A percentile compares a stretch with the other conserved stretches of the same genome.
Conservation (phyloP, 2,113 vertebrate species). For the Oncorhynchus masou region DNA sequence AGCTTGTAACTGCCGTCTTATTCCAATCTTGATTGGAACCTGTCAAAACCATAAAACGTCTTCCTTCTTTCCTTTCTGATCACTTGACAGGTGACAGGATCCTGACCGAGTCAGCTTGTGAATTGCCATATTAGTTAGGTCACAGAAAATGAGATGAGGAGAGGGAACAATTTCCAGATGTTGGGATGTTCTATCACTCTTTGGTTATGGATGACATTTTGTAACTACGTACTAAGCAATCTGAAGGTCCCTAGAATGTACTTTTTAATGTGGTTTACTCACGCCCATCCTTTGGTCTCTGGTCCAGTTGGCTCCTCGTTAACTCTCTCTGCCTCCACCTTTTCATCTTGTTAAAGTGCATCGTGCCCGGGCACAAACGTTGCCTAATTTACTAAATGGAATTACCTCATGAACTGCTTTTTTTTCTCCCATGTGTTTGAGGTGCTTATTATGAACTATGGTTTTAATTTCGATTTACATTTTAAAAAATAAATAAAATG, state of each 20-base stretch:
- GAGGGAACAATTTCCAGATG: not conserved
- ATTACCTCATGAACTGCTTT: slow-evolving; percentile 40
- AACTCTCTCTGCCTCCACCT: not conserved
- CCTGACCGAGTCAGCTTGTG: too few relatives aligned
- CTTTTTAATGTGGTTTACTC: not conserved
- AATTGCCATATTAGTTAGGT: too few relatives aligned
- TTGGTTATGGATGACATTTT: not conserved
- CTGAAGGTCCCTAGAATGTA: not conserved
- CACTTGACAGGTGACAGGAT: too few relatives aligned
- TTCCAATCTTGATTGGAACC: too few relatives aligned
- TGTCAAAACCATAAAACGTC: too few relatives aligned
- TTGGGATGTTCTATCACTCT: not conserved
- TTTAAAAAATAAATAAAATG: not conserved
- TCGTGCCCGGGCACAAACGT: slow-evolving; percentile 25
- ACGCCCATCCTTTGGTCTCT: not conserved
- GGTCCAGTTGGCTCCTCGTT: slow-evolving; percentile 14
- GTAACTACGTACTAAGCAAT: not conserved
- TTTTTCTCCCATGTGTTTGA: slow-evolving; percentile 25
- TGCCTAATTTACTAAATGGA: slow-evolving; percentile 53
- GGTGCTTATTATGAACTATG: slow-evolving; percentile 39
- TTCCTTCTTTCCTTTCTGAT: too few relatives aligned
- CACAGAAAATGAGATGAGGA: too few relatives aligned
- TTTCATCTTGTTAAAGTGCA: slow-evolving; percentile 26
- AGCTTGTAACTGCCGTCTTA: too few relatives aligned
- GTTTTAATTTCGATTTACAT: not conserved